A percentile compares a stretch with the other conserved stretches of the same genome.
Conservation (phyloP, 92 coral and sea anemone species). For the Parazoanthus swiftii region DNA sequence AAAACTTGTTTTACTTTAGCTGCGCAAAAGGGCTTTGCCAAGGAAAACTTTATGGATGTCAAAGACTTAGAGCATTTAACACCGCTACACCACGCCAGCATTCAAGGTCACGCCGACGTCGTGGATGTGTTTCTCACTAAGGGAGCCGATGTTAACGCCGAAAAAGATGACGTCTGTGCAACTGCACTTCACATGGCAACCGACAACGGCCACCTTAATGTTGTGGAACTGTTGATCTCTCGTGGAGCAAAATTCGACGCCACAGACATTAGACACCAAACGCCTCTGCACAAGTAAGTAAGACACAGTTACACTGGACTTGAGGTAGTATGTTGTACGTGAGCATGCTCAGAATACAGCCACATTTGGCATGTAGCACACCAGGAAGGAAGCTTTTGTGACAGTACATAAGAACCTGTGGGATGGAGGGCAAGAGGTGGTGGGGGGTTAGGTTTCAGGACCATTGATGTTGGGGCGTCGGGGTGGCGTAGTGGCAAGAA, state of each 20-base stretch:
- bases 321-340: not conserved
- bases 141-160: conserved; percentile 64
- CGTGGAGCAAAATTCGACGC: conserved; percentile 69
- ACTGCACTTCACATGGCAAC: conserved; percentile 80
- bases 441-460: no score
- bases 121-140: conserved; percentile 58
- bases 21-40: conserved; percentile 32
- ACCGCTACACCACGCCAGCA: conserved; percentile 57
- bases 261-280: conserved; percentile 54
- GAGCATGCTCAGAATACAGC: no score
- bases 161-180: conserved; percentile 33
- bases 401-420: no score
- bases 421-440: no score
- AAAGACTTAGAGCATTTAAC: conserved; percentile 61
- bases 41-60: conserved; percentile 42
- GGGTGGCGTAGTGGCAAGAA: no score
- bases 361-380: no score
- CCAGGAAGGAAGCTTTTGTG: no score
- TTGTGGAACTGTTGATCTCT: conserved; percentile 58
- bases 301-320: not conserved
- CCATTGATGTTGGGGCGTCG: no score
- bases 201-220: conserved; percentile 54
- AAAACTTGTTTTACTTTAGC: conserved; percentile 36
- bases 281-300: conserved; percentile 80
- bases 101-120: conserved; percentile 46